Percentiles rank a stretch among this genome's conserved stretches.
Conservation (phyloP, 2,888 invertebrate species). For the Patella ulyssiponensis region DNA sequence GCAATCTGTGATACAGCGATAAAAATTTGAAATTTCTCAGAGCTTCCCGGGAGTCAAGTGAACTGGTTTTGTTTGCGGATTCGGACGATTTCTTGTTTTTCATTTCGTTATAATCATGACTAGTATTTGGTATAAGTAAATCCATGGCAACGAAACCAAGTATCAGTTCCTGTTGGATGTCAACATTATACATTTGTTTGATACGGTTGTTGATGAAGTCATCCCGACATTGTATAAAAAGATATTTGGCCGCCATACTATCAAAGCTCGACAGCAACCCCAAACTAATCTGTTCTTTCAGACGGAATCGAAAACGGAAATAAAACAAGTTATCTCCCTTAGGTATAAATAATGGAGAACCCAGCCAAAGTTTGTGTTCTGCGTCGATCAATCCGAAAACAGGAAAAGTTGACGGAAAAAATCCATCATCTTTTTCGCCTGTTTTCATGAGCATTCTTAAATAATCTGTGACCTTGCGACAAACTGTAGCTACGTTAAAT, state of each 20-base stretch:
- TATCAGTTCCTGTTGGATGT: neutral
- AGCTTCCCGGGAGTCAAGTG: neutral
- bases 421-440: neutral
- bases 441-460: too few relatives aligned
- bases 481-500: too few relatives aligned
- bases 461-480: too few relatives aligned
- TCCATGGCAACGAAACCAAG: neutral
- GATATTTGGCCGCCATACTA: neutral
- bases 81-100: neutral
- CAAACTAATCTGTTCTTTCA: neutral
- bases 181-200: neutral
- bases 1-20: neutral
- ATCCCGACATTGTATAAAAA: constrained; percentile 5
- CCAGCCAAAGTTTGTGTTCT: neutral
- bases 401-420: neutral
- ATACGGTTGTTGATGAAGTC: neutral
- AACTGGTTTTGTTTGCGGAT: neutral
- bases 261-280: neutral
- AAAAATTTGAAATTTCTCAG: neutral
- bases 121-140: neutral
- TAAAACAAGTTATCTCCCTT: neutral
- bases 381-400: neutral
- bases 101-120: neutral
- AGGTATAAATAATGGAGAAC: neutral
- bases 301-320: neutral